These are phyloP conservation scores for Metacarcinus magister DNA, from an alignment of 2,888 invertebrate species.

Conservation along the genomic window DNA sequence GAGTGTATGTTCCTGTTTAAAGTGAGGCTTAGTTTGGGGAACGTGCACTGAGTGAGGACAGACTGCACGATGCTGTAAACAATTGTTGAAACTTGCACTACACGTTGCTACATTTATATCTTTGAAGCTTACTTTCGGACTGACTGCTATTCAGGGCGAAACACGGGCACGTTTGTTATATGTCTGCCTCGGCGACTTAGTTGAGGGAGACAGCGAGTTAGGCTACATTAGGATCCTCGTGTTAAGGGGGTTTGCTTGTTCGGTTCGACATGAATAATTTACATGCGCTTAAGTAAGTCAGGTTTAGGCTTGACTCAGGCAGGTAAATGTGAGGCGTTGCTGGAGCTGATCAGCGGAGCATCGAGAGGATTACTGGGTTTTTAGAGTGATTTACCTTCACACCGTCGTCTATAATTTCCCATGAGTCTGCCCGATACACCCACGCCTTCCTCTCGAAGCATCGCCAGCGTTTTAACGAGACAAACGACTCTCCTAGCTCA, in stretches of 20 bases:
- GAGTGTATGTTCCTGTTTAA: background rate
- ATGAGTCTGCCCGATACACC: background rate
- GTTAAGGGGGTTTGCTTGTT: background rate
- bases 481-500: background rate
- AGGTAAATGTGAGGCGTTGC: background rate
- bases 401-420: background rate
- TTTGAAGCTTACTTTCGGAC: background rate
- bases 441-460: constrained; percentile 21
- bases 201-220: background rate
- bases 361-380: background rate
- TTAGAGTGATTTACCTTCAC: background rate
- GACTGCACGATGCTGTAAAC: background rate
- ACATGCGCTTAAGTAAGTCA: background rate
- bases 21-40: background rate
- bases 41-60: background rate
- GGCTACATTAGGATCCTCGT: background rate
- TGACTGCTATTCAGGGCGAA: background rate
- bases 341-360: too few species aligned
- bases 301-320: background rate
- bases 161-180: background rate
- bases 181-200: background rate
- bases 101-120: background rate
- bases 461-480: constrained; percentile 40
- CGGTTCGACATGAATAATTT: constrained; percentile 5
- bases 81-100: background rate